These are phyloP conservation scores for Crotalus helleri DNA, from an alignment of 2,113 vertebrate species.

Conservation along the genomic window DNA sequence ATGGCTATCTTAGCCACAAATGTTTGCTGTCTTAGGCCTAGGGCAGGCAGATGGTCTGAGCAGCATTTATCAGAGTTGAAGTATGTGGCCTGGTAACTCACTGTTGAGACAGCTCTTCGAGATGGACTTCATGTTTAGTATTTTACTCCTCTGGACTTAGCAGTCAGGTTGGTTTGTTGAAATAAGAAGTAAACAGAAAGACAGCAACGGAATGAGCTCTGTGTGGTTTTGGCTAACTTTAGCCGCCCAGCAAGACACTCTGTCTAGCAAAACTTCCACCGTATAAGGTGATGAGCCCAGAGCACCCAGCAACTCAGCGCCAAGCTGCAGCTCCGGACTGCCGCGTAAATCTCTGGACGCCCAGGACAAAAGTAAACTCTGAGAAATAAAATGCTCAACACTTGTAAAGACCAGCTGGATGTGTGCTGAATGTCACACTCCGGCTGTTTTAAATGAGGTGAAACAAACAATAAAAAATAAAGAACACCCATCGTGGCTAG, in stretches of 20 bases:
- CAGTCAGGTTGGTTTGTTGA: constrained; percentile 66
- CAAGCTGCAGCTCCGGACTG: constrained; percentile 38
- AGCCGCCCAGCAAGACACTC: constrained; percentile 62
- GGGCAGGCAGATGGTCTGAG: background rate
- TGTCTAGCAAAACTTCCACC: constrained; percentile 52
- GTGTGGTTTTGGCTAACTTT: constrained; percentile 53
- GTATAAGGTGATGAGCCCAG: constrained; percentile 65
- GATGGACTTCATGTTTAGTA: background rate
- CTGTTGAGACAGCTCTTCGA: background rate
- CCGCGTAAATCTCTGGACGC: constrained; percentile 54
- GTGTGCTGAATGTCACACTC: constrained; percentile 60
- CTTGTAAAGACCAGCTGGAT: constrained; percentile 59
- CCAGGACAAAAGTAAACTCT: constrained; percentile 55
- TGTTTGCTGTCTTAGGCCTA: background rate
- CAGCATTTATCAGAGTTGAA: constrained; percentile 7
- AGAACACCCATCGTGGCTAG: constrained; percentile 60
- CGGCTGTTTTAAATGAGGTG: constrained; percentile 63
- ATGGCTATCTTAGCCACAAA: background rate
- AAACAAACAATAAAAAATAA: constrained; percentile 59
- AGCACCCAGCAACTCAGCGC: constrained; percentile 53
- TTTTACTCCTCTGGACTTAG: constrained; percentile 30
- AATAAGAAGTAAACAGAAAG: constrained; percentile 63
- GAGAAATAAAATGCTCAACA: constrained; percentile 46
- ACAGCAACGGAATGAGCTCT: constrained; percentile 60
- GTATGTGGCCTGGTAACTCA: background rate